Conservation (phyloP, 2,888 invertebrate genomes). For the Lochmaea capreae region DNA sequence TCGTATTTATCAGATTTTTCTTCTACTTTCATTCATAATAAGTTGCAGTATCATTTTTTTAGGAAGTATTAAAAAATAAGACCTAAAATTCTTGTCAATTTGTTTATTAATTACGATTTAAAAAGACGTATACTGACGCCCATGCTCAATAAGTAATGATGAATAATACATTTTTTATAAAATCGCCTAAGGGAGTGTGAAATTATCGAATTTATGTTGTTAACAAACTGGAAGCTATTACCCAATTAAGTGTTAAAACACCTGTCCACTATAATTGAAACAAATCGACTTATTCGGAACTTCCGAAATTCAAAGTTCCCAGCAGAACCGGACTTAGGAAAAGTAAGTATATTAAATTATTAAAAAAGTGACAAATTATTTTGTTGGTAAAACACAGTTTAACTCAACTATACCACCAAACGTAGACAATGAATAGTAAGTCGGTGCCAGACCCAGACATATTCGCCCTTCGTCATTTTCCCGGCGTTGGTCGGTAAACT, state of each 20-base stretch:
- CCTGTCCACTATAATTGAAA: background rate
- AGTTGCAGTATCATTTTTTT: no score
- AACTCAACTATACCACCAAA: no score
- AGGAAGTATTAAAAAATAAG: no score
- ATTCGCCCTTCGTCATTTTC: no score
- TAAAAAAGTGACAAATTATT: background rate
- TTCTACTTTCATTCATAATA: no score
- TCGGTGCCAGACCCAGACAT: no score
- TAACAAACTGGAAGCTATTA: slow-evolving; percentile 13
- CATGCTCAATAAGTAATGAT: background rate
- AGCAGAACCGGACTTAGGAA: background rate
- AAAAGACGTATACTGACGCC: background rate
- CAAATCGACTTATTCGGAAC: slow-evolving; percentile 1
- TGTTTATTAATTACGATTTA: no score
- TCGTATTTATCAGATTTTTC: background rate
- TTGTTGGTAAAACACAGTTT: background rate
- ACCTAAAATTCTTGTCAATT: no score
- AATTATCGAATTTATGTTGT: background rate
- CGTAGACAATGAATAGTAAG: no score
- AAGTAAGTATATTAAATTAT: background rate
- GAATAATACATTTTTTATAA: background rate
- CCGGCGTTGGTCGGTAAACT: no score
- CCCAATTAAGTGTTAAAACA: slow-evolving; percentile 10
- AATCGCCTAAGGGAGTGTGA: slow-evolving; percentile 6
- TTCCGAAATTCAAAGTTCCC: slow-evolving; percentile 1